A percentile compares a stretch with the other conserved stretches of the same genome.
These are phyloP conservation scores for Chloroceryle inda DNA, from an alignment of 2,797 vertebrate species.

Conservation along the genomic window DNA sequence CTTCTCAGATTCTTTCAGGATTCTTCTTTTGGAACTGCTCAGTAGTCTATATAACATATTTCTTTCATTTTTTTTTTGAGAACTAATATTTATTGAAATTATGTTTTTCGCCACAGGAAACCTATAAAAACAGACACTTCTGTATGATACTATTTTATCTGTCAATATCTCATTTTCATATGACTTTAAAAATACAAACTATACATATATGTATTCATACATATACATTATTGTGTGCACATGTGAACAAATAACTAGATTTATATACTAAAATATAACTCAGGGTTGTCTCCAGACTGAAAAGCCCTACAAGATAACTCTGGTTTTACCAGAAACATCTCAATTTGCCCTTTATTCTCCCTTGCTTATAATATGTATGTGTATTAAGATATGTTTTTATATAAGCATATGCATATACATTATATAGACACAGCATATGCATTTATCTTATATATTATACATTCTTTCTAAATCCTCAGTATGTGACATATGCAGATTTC, in stretches of 20 bases:
- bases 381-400: not conserved
- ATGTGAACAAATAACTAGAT: not conserved
- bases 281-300: not conserved
- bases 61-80: not conserved
- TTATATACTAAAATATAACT: not conserved
- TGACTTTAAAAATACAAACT: not conserved
- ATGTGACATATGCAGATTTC: not conserved
- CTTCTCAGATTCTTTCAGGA: too few relatives aligned
- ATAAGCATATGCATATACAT: not conserved
- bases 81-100: not conserved
- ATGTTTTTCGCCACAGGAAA: not conserved
- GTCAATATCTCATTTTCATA: not conserved
- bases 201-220: not conserved
- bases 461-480: not conserved
- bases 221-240: not conserved
- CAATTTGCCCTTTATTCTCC: not conserved
- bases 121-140: not conserved
- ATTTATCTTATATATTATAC: not conserved
- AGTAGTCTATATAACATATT: not conserved
- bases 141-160: not conserved
- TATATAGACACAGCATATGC: not conserved
- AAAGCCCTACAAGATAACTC: not conserved
- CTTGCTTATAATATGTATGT: not conserved
- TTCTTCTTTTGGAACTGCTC: not conserved
- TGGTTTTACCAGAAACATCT: not conserved